phyloP scores from a whole-genome alignment of 2,113 vertebrate species.

The Pachyramphus minor region DNA sequence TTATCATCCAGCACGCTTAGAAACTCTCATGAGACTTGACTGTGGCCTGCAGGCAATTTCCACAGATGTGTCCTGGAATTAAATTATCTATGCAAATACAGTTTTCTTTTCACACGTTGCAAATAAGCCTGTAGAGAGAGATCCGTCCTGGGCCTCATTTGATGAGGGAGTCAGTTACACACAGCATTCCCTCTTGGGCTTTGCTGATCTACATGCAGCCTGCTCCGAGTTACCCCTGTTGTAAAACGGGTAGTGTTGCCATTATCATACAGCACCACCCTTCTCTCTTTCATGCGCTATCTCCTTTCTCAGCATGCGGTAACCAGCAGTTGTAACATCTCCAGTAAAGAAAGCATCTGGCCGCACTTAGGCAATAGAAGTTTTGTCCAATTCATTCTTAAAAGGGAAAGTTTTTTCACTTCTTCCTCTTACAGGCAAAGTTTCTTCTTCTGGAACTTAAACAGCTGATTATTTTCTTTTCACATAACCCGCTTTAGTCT shows the following conservation, averaged over 20 bases:
- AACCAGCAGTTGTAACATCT: neutral
- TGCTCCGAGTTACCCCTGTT: neutral
- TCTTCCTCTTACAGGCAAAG: neutral
- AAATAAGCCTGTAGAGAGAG: slow-evolving; percentile 12
- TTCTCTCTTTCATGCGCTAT: neutral
- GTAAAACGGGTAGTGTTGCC: neutral
- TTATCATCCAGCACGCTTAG: neutral
- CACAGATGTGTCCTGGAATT: slow-evolving; percentile 23
- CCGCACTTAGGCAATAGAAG: neutral
- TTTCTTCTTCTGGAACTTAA: neutral
- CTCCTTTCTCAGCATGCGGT: neutral
- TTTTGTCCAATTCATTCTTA: neutral
- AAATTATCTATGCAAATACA: slow-evolving; percentile 20
- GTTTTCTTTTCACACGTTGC: neutral
- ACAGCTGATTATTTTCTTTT: neutral
- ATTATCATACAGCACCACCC: neutral
- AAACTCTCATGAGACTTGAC: neutral
- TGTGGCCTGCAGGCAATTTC: slow-evolving; percentile 27
- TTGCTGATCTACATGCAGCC: neutral
- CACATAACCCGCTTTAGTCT: neutral
- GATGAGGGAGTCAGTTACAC: neutral
- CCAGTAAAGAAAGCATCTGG: neutral
- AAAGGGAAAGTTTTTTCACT: neutral
- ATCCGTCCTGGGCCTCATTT: neutral
- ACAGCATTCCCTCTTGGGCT: neutral